Evolutionary conservation across 2,113 vertebrate genomes (phyloP), one percentile per base, ranked within the genome.

Genomic region (Phodopus roborovskii): DNA sequence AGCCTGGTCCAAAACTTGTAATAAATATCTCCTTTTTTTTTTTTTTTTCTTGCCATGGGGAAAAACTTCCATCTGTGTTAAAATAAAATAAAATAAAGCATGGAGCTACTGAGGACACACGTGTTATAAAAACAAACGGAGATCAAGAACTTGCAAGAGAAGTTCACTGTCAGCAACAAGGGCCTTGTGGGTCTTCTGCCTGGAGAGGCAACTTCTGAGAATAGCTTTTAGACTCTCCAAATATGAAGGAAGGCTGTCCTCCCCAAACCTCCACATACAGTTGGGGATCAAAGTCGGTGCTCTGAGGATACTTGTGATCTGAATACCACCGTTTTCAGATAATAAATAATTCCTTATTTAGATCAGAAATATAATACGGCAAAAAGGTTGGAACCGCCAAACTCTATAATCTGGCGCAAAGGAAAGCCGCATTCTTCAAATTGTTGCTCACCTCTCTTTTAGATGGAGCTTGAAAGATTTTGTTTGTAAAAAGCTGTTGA

Each of bases 301-400:
- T 79, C 60, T 50, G 79, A 93, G 56, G 87, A 85, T 36, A 48
- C 58, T 88, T 88, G 36, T 90, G 97, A 89, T 93, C 60, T 95
- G 83, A 97, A 98, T 95, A 96, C 50, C 88, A 97, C 33, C n/a
- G 0, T 39, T 97, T 89, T 87, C 79, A 85, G 82, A 48, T 95
- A 42, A 66, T 70, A 98, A 97, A 97, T 92, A 97, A 97, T 96
- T 88, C 53, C 82, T 95, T 88, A 94, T 50, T 93, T 96, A 97
- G 94, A 97, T 96, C 95, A 96, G 50, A 88, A 96, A 91, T 28
- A 94, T 39, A 96, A 96, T 85, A 48, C 5, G 93, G 81, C 7
- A 53, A 96, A 97, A 85, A 96, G 24, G 94, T 88, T 93, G 96
- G 62, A 92, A 88, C 66, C 33, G 0, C 11, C 95, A 85, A 97